Percentiles rank a stretch among this genome's conserved stretches.
phyloP scores from a whole-genome alignment of 2,888 invertebrate species.

The Nomada ruficornis region DNA sequence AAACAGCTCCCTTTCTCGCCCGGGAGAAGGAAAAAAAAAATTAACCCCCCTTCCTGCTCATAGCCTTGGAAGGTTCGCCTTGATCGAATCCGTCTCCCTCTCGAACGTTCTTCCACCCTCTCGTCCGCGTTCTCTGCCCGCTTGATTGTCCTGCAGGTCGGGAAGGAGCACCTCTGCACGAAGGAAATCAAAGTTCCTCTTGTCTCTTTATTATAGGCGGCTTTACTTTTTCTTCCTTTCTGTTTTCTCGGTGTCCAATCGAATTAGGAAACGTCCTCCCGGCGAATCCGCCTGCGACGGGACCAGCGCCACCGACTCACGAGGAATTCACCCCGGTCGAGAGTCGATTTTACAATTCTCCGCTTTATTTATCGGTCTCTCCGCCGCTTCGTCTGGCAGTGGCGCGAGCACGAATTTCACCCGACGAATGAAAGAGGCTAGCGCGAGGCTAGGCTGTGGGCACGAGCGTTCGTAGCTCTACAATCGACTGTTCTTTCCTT shows the following conservation, averaged over 20 bases:
- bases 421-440: conserved; percentile 69
- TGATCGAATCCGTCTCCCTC: conserved; percentile 23
- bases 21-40: conserved; percentile 3
- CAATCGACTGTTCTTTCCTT: conserved; percentile 48
- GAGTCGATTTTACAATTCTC: conserved; percentile 16
- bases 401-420: conserved; percentile 70
- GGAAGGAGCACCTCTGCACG: conserved; percentile 13
- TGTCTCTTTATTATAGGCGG: conserved; percentile 45
- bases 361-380: conserved; percentile 19
- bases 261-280: conserved; percentile 2
- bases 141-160: conserved; percentile 9
- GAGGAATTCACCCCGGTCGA: neutral
- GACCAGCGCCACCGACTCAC: conserved; percentile 17
- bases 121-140: neutral
- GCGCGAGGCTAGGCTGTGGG: conserved; percentile 64
- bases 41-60: neutral
- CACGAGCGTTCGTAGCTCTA: conserved; percentile 69
- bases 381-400: conserved; percentile 18
- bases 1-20: conserved; percentile 24
- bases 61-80: conserved; percentile 13
- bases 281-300: neutral
- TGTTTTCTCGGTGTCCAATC: conserved; percentile 10
- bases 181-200: conserved; percentile 37
- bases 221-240: conserved; percentile 3
- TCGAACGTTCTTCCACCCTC: conserved; percentile 2